These are phyloP conservation scores for Sciurus carolinensis DNA, from an alignment of 2,797 vertebrate species.

Conservation along the genomic window DNA sequence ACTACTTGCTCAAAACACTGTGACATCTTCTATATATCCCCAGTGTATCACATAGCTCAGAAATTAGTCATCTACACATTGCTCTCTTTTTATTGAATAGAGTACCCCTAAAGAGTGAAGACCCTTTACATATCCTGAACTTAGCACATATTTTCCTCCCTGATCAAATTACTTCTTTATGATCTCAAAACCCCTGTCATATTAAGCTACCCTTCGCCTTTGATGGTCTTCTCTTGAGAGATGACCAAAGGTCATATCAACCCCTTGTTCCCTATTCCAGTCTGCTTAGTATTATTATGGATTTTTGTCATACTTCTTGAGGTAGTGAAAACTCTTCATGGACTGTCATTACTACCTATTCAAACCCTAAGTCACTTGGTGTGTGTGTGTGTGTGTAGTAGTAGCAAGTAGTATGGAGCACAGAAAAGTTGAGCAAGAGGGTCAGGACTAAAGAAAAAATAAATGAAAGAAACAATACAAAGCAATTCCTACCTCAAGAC, in stretches of 20 bases:
- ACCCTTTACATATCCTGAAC: background rate
- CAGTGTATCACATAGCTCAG: background rate
- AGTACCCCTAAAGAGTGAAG: background rate
- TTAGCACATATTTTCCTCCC: background rate
- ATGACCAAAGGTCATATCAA: background rate
- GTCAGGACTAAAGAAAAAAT: slow-evolving; percentile 53
- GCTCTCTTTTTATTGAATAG: background rate
- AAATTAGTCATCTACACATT: background rate
- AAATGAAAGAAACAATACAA: background rate
- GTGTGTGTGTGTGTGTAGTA: background rate
- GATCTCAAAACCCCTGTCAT: background rate
- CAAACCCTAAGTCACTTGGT: background rate
- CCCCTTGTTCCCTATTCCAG: background rate
- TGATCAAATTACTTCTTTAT: background rate
- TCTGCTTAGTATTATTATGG: background rate
- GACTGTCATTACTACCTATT: background rate
- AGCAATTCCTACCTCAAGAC: background rate
- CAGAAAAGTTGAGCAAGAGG: background rate
- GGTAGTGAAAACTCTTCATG: background rate
- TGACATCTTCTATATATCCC: background rate
- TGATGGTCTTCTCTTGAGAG: slow-evolving; percentile 12
- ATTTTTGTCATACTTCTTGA: background rate
- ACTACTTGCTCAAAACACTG: background rate
- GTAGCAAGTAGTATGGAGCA: background rate
- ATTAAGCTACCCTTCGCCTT: background rate